Percentiles rank a stretch among this genome's conserved stretches.
Conservation (phyloP, 1,140 invertebrate species). For the Hycleus phaleratus region DNA sequence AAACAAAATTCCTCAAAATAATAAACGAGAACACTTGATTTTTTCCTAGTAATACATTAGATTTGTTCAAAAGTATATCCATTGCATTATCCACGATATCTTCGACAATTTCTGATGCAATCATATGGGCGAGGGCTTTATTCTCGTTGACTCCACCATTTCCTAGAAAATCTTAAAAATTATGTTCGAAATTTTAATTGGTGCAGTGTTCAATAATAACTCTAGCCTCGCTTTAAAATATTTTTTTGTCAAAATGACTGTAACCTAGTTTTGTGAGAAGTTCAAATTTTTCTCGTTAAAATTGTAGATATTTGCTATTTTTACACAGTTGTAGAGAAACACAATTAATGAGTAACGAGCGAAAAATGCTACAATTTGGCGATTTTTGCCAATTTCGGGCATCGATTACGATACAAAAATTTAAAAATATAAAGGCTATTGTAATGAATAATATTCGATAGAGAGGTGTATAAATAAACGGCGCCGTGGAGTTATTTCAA, state of each 20-base stretch:
- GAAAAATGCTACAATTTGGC: no score
- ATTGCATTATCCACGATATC: conserved; percentile 30
- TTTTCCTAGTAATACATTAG: neutral
- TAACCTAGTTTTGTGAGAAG: neutral
- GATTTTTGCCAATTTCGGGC: no score
- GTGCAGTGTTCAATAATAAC: neutral
- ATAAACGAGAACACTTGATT: neutral
- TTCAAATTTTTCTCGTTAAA: neutral
- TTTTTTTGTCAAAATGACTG: conserved; percentile 10
- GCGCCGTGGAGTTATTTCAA: no score
- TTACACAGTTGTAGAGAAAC: neutral
- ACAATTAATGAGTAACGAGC: conserved; percentile 1
- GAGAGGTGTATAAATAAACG: no score
- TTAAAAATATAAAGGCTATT: no score
- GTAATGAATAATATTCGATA: no score
- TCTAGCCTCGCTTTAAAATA: conserved; percentile 9
- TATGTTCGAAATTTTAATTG: no score
- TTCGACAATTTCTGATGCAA: conserved; percentile 22
- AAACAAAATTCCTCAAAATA: neutral
- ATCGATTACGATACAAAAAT: no score
- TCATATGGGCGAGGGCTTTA: conserved; percentile 1
- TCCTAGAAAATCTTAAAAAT: no score
- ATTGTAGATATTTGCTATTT: neutral
- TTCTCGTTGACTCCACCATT: neutral
- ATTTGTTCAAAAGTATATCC: conserved; percentile 15